Evolutionary conservation across 1,140 invertebrate genomes (phyloP).

Genomic region (Halotydeus destructor): DNA sequence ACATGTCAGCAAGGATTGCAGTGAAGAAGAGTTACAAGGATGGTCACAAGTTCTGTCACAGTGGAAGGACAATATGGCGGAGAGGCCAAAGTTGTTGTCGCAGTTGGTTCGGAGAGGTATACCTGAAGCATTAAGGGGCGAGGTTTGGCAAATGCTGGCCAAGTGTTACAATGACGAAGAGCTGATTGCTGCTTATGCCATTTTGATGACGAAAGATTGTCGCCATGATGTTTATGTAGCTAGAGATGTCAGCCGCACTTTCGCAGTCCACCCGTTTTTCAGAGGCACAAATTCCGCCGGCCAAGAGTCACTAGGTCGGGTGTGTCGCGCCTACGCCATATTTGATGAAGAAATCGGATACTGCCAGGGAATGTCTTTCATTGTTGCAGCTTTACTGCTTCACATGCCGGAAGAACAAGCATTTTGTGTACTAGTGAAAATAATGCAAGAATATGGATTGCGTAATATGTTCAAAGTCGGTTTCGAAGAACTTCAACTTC

Average conservation of each 20-base stretch:
- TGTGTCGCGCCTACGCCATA: constrained; percentile 90
- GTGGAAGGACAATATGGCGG: constrained; percentile 42
- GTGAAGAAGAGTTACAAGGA: constrained; percentile 65
- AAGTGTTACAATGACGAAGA: constrained; percentile 56
- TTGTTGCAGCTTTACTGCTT: constrained; percentile 77
- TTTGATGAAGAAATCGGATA: constrained; percentile 94
- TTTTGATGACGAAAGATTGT: constrained; percentile 75
- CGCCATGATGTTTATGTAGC: constrained; percentile 76
- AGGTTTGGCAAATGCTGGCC: constrained; percentile 89
- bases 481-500: constrained; percentile 83
- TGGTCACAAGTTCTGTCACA: constrained; percentile 74
- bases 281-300: constrained; percentile 56
- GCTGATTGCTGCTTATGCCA: constrained; percentile 75
- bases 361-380: constrained; percentile 92
- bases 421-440: constrained; percentile 81
- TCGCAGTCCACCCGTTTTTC: constrained; percentile 95
- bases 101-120: constrained; percentile 66
- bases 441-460: constrained; percentile 91
- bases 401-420: constrained; percentile 99
- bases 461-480: constrained; percentile 86
- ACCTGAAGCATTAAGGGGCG: constrained; percentile 81
- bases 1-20: constrained; percentile 84
- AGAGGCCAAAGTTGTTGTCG: constrained; percentile 47
- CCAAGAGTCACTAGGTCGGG: constrained; percentile 82
- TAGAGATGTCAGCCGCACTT: constrained; percentile 89